Conservation (phyloP, 2,888 invertebrate species). For the Gari tellinella region DNA sequence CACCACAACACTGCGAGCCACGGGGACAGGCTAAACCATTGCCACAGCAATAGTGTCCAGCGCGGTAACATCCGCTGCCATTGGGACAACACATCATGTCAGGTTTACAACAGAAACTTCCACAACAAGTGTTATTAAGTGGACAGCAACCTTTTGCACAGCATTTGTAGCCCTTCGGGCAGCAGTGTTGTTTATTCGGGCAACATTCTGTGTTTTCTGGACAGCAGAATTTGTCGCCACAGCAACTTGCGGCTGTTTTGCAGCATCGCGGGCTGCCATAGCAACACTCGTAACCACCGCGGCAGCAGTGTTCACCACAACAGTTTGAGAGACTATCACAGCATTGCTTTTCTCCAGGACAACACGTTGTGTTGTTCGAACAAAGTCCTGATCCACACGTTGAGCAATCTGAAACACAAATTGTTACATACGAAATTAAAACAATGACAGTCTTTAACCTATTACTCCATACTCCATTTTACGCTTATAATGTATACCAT, state of each 20-base stretch:
- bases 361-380: conserved; percentile 47
- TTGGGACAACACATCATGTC: conserved; percentile 51
- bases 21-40: conserved; percentile 50
- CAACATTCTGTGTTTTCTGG: conserved; percentile 45
- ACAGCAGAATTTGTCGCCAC: conserved; percentile 49
- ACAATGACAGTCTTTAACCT: too few species aligned
- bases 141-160: conserved; percentile 54
- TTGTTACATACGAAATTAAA: too few species aligned
- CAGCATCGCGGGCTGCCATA: conserved; percentile 49
- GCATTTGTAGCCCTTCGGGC: conserved; percentile 40
- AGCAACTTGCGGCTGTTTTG: conserved; percentile 38
- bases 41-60: conserved; percentile 52
- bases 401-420: conserved; percentile 15
- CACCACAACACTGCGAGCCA: conserved; percentile 44
- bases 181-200: conserved; percentile 49
- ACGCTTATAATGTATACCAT: too few species aligned
- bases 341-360: conserved; percentile 49
- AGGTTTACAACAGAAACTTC: conserved; percentile 43
- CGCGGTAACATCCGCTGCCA: conserved; percentile 45
- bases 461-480: too few species aligned
- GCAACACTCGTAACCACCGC: conserved; percentile 49
- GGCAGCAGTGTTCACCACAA: conserved; percentile 57
- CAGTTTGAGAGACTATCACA: conserved; percentile 46
- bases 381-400: conserved; percentile 44
- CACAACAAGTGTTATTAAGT: conserved; percentile 39